These are phyloP conservation scores for Xestia c-nigrum DNA, from an alignment of 2,888 invertebrate species.

Conservation along the genomic window DNA sequence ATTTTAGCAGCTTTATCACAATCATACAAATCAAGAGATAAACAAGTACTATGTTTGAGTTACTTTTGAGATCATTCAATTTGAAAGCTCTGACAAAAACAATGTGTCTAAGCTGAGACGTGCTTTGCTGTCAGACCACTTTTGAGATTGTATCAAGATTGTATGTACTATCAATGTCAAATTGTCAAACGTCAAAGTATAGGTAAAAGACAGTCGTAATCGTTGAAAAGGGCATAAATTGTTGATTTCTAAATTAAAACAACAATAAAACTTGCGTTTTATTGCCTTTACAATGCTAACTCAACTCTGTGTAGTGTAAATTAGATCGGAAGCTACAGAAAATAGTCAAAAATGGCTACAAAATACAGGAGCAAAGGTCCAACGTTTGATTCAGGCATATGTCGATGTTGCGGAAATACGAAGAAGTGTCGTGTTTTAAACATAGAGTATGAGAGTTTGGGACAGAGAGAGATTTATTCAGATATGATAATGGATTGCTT, in stretches of 20 bases:
- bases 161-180: conserved; percentile 7
- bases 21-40: background rate
- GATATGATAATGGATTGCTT: conserved; percentile 87
- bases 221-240: conserved; percentile 7
- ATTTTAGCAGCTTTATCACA: background rate
- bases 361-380: conserved; percentile 78
- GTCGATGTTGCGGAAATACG: conserved; percentile 83
- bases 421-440: conserved; percentile 86
- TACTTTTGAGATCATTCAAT: background rate
- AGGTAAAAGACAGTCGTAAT: background rate
- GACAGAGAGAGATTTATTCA: conserved; percentile 83
- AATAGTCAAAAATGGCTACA: conserved; percentile 71
- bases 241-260: conserved; percentile 30
- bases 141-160: background rate
- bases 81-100: background rate
- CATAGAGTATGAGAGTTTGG: conserved; percentile 82
- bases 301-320: background rate
- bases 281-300: background rate
- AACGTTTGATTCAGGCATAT: conserved; percentile 82
- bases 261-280: conserved; percentile 4
- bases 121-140: background rate
- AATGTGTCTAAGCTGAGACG: background rate
- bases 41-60: background rate
- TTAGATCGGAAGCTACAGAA: background rate
- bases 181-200: background rate